Evolutionary conservation across 2,797 vertebrate genomes (phyloP).

Genomic region (Dicrostonyx torquatus): DNA sequence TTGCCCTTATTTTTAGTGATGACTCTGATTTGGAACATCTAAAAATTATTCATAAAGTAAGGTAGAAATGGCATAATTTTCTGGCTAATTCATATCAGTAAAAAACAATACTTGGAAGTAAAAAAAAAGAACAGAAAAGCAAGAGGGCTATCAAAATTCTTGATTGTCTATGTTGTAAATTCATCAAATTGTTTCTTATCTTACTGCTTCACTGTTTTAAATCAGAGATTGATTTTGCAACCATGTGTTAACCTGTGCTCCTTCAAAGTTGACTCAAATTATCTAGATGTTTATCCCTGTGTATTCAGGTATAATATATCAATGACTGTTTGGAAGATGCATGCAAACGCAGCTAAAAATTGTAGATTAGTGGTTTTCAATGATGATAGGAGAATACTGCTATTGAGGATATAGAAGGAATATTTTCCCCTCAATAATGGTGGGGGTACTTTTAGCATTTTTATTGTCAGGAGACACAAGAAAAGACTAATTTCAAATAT

Average conservation of each 20-base stretch:
- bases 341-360: background rate
- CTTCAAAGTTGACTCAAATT: background rate
- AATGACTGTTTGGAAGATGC: background rate
- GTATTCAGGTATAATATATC: background rate
- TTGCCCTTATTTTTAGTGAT: slow-evolving; percentile 12
- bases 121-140: background rate
- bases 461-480: background rate
- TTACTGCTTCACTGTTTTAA: background rate
- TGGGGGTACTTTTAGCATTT: background rate
- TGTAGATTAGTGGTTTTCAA: background rate
- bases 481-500: slow-evolving; percentile 5
- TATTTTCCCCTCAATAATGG: background rate
- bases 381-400: background rate
- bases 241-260: background rate
- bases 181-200: background rate
- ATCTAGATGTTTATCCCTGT: background rate
- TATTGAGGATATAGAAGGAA: background rate
- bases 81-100: background rate
- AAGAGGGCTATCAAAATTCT: background rate
- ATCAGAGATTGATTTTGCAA: background rate
- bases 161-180: background rate
- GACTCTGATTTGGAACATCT: slow-evolving; percentile 33
- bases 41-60: slow-evolving; percentile 15
- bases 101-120: background rate
- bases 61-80: slow-evolving; percentile 23